Evolutionary conservation across 2,888 invertebrate species (phyloP), one percentile per base, ranked within the genome.

Genomic region (Campopleginae sp.): DNA sequence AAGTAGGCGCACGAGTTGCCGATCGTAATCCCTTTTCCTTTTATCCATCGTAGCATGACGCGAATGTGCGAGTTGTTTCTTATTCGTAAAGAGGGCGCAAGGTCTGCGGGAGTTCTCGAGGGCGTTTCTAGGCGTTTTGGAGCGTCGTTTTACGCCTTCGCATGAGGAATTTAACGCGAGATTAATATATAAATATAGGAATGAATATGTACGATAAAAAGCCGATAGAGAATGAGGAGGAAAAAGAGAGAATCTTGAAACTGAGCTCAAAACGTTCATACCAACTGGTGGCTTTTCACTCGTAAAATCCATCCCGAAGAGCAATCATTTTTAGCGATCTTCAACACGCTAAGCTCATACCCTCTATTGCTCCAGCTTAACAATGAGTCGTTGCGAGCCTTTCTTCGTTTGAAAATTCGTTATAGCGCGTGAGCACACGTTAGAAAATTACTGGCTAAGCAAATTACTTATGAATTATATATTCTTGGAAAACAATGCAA

Each of bases 21-120:
- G 90, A 90, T 91, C 89, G 88, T 89, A 90, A 91, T 91, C 90
- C 58, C 90, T 89, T 91, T 91, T 91, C 88, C 88, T 89, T 91
- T 90, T 90, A 91, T 91, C 89, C 90, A 90, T 86, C 89, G 88
- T 90, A 89, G 90, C 89, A 89, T 90, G 90, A 91, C 88, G 85
- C 66, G 65, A 65, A 38, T 46, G 79, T 71, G 78, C 61, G 83
- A 70, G 61, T 63, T 68, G 48, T 68, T 48, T 80, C 65, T 74
- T 44, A 58, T 65, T 66, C 44, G 23, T 3, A 23, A 58, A 76
- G 76, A 63, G 76, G 46, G 61, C 65, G 65, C 65, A 14, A 17
- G 42, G n/a, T 23, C 80, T n/a, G 23, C 19, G 6, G 51, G 75
- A 58, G 68, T 44, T 72, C 54, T 78, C 48, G 61, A 68, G 63